Conservation (phyloP, 2,113 vertebrate genomes). For the Astur gentilis region DNA sequence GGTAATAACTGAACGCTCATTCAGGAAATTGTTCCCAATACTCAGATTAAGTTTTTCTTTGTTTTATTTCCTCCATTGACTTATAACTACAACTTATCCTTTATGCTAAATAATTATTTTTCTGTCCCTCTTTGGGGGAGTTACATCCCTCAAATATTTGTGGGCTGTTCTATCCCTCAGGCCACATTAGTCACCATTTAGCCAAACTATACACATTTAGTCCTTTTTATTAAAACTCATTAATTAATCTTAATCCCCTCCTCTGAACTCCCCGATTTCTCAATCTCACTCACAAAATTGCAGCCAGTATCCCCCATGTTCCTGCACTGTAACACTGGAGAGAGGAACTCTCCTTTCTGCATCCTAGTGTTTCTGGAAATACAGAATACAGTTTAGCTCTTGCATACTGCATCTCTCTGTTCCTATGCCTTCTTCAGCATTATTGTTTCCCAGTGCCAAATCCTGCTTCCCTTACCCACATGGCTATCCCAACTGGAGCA, state of each 20-base stretch:
- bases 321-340: not conserved
- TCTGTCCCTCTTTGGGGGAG: not conserved
- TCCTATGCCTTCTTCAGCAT: not conserved
- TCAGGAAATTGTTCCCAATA: slow-evolving; percentile 8
- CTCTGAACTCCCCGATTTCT: not conserved
- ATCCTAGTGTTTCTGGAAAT: not conserved
- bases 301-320: not conserved
- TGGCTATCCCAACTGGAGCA: not conserved
- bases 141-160: not conserved
- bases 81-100: not conserved
- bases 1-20: not conserved
- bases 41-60: slow-evolving; percentile 24
- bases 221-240: not conserved
- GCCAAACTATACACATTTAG: not conserved
- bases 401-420: not conserved
- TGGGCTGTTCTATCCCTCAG: slow-evolving; percentile 1
- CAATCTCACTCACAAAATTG: not conserved
- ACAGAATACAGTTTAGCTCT: not conserved
- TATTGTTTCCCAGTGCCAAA: slow-evolving; percentile 10
- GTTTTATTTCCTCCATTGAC: not conserved
- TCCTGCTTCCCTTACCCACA: not conserved
- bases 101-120: slow-evolving; percentile 10
- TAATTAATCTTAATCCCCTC: slow-evolving; percentile 39
- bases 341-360: not conserved
- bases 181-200: slow-evolving; percentile 24